Conservation (phyloP, 2,797 vertebrate genomes). For the Danionella dracula region DNA sequence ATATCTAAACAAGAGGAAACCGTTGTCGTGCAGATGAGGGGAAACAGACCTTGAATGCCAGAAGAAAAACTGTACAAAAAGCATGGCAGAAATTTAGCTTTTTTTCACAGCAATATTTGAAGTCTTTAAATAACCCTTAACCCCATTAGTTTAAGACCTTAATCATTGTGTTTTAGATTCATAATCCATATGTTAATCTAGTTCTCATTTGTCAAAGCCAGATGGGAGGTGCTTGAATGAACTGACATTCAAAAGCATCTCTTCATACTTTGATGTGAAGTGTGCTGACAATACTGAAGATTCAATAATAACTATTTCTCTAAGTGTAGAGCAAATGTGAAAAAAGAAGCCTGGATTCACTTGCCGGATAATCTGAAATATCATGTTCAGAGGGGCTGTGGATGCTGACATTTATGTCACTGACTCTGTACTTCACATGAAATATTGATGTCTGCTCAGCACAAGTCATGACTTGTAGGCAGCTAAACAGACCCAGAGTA, state of each 20-base stretch:
- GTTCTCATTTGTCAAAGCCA: constrained; percentile 8
- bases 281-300: constrained; percentile 3
- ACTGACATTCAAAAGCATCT: constrained; percentile 29
- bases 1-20: no score
- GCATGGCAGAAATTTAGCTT: no score
- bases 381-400: not conserved
- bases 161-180: no score
- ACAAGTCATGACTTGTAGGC: not conserved
- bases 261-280: constrained; percentile 29
- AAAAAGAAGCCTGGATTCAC: not conserved
- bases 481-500: not conserved
- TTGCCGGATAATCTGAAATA: not conserved
- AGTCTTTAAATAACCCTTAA: no score
- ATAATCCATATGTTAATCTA: constrained; percentile 4
- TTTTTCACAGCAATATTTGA: no score
- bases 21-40: no score
- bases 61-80: no score
- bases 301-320: constrained; percentile 19
- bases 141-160: no score
- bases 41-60: no score
- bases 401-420: constrained; percentile 13
- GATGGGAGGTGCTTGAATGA: constrained; percentile 1
- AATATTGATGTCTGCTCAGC: constrained; percentile 19
- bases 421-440: constrained; percentile 9
- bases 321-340: constrained; percentile 9